Conservation (phyloP, 1,140 invertebrate genomes). For the Lethocerus indicus region DNA sequence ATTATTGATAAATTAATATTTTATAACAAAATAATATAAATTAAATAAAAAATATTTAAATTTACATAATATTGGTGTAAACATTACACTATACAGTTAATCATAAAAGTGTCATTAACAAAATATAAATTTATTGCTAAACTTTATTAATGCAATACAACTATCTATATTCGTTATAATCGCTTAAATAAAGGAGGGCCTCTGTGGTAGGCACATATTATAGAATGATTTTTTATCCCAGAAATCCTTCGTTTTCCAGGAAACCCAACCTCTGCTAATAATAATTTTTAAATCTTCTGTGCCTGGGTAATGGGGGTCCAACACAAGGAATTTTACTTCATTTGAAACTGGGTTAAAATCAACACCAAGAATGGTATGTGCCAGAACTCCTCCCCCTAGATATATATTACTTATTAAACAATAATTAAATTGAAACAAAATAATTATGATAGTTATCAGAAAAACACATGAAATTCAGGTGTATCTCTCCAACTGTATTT, state of each 20-base stretch:
- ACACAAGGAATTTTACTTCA: slow-evolving; percentile 74
- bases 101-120: too few species aligned
- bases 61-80: too few species aligned
- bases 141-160: too few species aligned
- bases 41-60: too few species aligned
- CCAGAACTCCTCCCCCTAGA: slow-evolving; percentile 85
- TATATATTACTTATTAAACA: slow-evolving; percentile 6
- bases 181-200: too few species aligned
- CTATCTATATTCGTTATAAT: too few species aligned
- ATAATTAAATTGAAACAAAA: background rate
- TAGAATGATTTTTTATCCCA: slow-evolving; percentile 88
- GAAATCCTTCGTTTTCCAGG: slow-evolving; percentile 80
- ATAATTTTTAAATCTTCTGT: slow-evolving; percentile 50
- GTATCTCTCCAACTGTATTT: background rate
- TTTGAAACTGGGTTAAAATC: slow-evolving; percentile 62
- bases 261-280: slow-evolving; percentile 77
- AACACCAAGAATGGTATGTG: slow-evolving; percentile 94
- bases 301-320: slow-evolving; percentile 97
- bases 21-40: too few species aligned
- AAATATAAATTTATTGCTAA: too few species aligned
- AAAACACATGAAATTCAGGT: background rate
- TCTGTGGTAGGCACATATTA: slow-evolving; percentile 83
- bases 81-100: too few species aligned
- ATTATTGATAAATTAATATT: too few species aligned
- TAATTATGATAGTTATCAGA: background rate